These are phyloP conservation scores for Cheilosia soror DNA, from an alignment of 2,888 invertebrate genomes.

Conservation along the genomic window DNA sequence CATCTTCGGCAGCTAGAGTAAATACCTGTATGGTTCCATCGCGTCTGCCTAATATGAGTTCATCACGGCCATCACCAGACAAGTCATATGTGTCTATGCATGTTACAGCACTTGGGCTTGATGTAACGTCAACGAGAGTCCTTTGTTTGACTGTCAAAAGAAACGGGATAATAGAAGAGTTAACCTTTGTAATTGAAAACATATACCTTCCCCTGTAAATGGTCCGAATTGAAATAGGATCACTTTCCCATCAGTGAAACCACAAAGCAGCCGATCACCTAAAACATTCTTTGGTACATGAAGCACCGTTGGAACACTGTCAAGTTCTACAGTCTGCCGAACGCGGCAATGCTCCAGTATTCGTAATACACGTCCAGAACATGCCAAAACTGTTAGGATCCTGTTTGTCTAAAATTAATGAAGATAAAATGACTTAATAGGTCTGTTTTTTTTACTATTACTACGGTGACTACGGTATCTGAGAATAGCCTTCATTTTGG, in stretches of 20 bases:
- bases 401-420: slow-evolving; percentile 85
- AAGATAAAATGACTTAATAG: background rate
- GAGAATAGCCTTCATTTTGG: no score
- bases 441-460: no score
- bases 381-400: slow-evolving; percentile 90
- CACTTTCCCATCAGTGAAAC: slow-evolving; percentile 94
- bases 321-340: slow-evolving; percentile 85
- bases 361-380: slow-evolving; percentile 92
- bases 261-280: slow-evolving; percentile 91
- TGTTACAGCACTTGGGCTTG: slow-evolving; percentile 85
- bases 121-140: slow-evolving; percentile 69
- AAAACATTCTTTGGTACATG: slow-evolving; percentile 88
- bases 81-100: slow-evolving; percentile 89
- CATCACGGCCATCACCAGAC: slow-evolving; percentile 87
- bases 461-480: no score
- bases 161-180: slow-evolving; percentile 1
- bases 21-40: slow-evolving; percentile 93
- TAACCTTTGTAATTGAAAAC: background rate
- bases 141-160: slow-evolving; percentile 75
- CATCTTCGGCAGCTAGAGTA: slow-evolving; percentile 85
- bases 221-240: slow-evolving; percentile 87
- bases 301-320: slow-evolving; percentile 85
- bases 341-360: slow-evolving; percentile 90
- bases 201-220: slow-evolving; percentile 76
- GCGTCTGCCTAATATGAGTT: slow-evolving; percentile 90